These are phyloP conservation scores for Eremobia ochroleuca DNA, from an alignment of 2,888 invertebrate species.

Conservation along the genomic window DNA sequence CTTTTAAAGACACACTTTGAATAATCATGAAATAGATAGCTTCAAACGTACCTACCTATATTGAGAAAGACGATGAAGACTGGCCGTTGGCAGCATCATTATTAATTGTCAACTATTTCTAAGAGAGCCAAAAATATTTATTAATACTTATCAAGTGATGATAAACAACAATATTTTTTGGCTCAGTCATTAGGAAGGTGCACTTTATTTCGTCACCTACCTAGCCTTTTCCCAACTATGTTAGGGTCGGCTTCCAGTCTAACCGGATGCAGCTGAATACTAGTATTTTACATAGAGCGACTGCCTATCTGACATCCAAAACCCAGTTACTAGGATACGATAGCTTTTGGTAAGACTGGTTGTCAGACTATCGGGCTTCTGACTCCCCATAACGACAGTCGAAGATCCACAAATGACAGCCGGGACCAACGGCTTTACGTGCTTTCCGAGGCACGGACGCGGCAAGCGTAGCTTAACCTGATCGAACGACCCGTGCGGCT, in stretches of 20 bases:
- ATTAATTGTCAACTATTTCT: slow-evolving; percentile 17
- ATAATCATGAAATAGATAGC: not conserved
- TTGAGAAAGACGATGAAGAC: not conserved
- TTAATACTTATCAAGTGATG: slow-evolving; percentile 20
- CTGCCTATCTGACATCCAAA: no score
- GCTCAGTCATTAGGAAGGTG: not conserved
- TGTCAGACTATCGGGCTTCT: no score
- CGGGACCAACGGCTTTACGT: no score
- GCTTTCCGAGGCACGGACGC: no score
- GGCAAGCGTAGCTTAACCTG: no score
- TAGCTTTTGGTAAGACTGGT: no score
- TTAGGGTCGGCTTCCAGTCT: not conserved
- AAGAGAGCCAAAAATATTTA: slow-evolving; percentile 28
- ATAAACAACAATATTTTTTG: slow-evolving; percentile 23
- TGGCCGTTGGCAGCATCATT: not conserved
- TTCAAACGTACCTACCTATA: not conserved
- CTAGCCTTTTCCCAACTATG: not conserved
- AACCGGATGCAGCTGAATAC: not conserved
- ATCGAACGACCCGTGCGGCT: no score
- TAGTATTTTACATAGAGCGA: no score
- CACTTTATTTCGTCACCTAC: not conserved
- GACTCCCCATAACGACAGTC: no score
- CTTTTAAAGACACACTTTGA: no score
- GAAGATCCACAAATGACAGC: no score
- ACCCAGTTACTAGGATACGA: no score